Evolutionary conservation across 2,888 invertebrate species (phyloP).

Genomic region (Hirtodrosophila duncani): DNA sequence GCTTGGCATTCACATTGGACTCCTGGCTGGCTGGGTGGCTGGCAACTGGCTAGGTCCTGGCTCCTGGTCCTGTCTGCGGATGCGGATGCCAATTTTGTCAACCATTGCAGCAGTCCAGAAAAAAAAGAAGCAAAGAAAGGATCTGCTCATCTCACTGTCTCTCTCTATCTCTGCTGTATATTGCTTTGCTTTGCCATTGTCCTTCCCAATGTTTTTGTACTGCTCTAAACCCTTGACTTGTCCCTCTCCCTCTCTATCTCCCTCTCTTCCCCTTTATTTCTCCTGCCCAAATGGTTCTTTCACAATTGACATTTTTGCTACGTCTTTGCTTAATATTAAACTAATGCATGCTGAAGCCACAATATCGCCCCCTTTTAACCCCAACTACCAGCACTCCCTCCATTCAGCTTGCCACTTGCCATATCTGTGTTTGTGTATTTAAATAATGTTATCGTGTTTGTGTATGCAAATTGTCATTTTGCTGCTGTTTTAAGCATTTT

Average conservation of each 20-base stretch:
- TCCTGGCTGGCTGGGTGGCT: slow-evolving; percentile 25
- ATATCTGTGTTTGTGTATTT: slow-evolving; percentile 30
- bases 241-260: background rate
- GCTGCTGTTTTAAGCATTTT: slow-evolving; percentile 17
- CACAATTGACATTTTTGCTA: slow-evolving; percentile 50
- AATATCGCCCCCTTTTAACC: slow-evolving; percentile 5
- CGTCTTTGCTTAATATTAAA: slow-evolving; percentile 57
- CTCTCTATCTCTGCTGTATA: slow-evolving; percentile 8
- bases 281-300: slow-evolving; percentile 10
- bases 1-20: slow-evolving; percentile 44
- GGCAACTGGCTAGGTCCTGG: slow-evolving; percentile 34
- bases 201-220: slow-evolving; percentile 13
- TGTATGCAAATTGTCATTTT: slow-evolving; percentile 44
- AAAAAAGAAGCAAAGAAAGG: no score
- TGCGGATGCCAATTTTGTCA: slow-evolving; percentile 41
- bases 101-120: slow-evolving; percentile 19
- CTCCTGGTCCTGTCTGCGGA: slow-evolving; percentile 20
- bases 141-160: no score
- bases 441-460: slow-evolving; percentile 49
- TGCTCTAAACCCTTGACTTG: slow-evolving; percentile 31
- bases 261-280: background rate
- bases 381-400: background rate
- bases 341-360: slow-evolving; percentile 53
- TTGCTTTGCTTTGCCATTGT: slow-evolving; percentile 47
- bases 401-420: background rate